phyloP scores from a whole-genome alignment of 2,797 vertebrate species.

The Sebastes wilsoni region DNA sequence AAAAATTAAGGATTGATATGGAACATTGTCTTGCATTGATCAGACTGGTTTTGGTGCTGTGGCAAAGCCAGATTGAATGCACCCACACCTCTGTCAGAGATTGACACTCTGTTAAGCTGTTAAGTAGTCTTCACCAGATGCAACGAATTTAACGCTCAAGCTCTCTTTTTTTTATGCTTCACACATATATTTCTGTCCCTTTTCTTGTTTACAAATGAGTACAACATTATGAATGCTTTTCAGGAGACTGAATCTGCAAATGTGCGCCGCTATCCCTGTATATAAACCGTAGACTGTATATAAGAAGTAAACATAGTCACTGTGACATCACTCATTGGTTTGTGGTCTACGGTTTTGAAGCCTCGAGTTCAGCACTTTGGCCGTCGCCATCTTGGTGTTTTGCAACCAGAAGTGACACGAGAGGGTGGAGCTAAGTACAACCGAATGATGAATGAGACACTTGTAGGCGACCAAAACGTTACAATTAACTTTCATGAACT shows the following conservation, averaged over 20 bases:
- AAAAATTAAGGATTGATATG: neutral
- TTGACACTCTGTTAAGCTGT: neutral
- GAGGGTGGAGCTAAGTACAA: too few relatives aligned
- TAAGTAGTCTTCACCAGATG: neutral
- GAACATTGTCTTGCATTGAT: neutral
- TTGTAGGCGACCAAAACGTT: too few relatives aligned
- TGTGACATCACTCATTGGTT: too few relatives aligned
- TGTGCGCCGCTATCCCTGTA: neutral
- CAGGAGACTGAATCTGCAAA: neutral
- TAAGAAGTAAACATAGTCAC: too few relatives aligned
- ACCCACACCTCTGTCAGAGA: neutral
- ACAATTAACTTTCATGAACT: too few relatives aligned
- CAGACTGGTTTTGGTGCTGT: neutral
- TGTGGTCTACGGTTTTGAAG: too few relatives aligned
- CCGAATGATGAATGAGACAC: too few relatives aligned
- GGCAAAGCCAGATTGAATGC: neutral
- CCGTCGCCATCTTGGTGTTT: too few relatives aligned
- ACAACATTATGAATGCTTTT: neutral
- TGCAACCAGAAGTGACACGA: too few relatives aligned
- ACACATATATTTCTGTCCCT: neutral
- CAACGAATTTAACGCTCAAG: neutral
- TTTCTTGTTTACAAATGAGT: neutral
- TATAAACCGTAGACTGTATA: too few relatives aligned
- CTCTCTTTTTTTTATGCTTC: neutral
- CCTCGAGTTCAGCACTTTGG: too few relatives aligned